phyloP scores from a whole-genome alignment of 1,140 invertebrate genomes.

The Melitaea cinxia region DNA sequence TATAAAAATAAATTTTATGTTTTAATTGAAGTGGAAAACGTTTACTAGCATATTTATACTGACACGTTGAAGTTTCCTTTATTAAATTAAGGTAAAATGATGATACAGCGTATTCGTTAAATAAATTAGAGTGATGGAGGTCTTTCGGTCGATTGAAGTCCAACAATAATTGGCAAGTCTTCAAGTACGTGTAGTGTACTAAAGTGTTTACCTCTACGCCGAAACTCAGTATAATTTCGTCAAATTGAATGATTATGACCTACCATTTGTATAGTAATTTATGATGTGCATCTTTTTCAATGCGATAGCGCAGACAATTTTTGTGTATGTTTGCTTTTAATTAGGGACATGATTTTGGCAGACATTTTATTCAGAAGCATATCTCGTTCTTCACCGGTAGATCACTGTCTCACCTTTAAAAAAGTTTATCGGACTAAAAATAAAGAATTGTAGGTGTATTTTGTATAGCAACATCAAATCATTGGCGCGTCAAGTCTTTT shows the following conservation, averaged over 20 bases:
- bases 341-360: conserved; percentile 53
- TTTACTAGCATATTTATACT: conserved; percentile 3
- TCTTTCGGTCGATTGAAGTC: conserved; percentile 68
- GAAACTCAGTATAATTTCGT: conserved; percentile 55
- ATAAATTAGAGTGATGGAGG: conserved; percentile 69
- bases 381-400: conserved; percentile 31
- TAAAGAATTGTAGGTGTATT: conserved; percentile 40
- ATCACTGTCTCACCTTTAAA: conserved; percentile 50
- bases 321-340: conserved; percentile 56
- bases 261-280: conserved; percentile 37
- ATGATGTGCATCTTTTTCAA: conserved; percentile 50
- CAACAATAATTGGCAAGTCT: conserved; percentile 70
- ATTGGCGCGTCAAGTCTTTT: conserved; percentile 25
- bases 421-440: conserved; percentile 38
- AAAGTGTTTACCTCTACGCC: conserved; percentile 70
- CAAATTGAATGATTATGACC: conserved; percentile 49
- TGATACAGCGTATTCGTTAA: conserved; percentile 53
- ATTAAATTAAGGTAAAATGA: conserved; percentile 43
- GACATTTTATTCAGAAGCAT: conserved; percentile 49
- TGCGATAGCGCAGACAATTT: conserved; percentile 45
- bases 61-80: conserved; percentile 15
- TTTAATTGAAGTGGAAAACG: conserved; percentile 1
- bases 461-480: conserved; percentile 20
- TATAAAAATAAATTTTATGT: not conserved
- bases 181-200: conserved; percentile 69